Evolutionary conservation across 2,797 vertebrate genomes (phyloP).

Genomic region (Smutsia temminckii): DNA sequence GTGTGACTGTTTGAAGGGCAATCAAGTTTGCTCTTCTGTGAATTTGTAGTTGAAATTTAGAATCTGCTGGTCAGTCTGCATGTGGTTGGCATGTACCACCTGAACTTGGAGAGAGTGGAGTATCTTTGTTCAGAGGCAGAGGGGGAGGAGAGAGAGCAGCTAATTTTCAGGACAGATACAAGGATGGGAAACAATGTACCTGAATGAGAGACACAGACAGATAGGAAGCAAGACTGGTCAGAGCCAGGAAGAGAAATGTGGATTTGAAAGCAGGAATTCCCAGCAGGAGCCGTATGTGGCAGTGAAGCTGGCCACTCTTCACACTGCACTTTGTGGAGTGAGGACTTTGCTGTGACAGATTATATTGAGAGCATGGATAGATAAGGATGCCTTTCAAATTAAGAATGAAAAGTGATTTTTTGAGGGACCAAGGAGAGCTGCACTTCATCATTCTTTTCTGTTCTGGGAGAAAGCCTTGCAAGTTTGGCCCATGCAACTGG

Average conservation of each 20-base stretch:
- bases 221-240: background rate
- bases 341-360: background rate
- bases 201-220: background rate
- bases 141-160: rapidly evolving
- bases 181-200: background rate
- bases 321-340: background rate
- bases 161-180: background rate
- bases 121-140: background rate
- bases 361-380: background rate
- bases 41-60: slow-evolving; percentile 7
- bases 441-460: background rate
- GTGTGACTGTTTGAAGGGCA: background rate
- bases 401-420: background rate
- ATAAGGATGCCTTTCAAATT: slow-evolving; percentile 9
- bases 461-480: background rate
- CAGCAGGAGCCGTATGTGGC: background rate
- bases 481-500: background rate
- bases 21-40: background rate
- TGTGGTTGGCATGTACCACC: background rate
- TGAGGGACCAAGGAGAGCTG: background rate
- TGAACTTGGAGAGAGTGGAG: background rate
- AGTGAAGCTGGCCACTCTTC: background rate
- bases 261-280: background rate
- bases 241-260: background rate
- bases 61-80: background rate